Conservation (phyloP, 2,888 invertebrate genomes). For the Sesamia inferens region DNA sequence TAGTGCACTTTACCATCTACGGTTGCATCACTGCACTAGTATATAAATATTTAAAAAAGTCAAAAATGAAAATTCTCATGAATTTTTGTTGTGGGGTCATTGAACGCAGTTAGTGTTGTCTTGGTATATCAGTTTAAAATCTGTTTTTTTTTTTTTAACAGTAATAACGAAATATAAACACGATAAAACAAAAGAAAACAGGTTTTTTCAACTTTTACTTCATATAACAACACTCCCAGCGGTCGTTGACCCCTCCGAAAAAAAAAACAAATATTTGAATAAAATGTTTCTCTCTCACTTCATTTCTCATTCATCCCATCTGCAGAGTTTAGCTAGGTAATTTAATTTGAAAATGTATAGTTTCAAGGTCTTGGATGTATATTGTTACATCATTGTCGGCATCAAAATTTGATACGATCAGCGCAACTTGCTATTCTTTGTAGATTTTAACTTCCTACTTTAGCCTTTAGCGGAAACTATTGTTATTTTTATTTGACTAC, state of each 20-base stretch:
- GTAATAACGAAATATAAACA: not conserved
- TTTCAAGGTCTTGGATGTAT: conserved; percentile 25
- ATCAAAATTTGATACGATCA: conserved; percentile 27
- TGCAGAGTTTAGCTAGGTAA: not conserved
- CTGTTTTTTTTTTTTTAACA: not conserved
- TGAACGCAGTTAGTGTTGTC: not conserved
- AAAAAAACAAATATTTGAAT: not conserved
- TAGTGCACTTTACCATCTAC: too few relatives aligned
- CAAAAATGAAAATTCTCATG: not conserved
- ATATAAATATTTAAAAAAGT: not conserved
- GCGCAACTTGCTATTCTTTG: conserved; percentile 5
- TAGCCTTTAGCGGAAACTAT: conserved; percentile 3
- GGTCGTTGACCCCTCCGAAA: not conserved
- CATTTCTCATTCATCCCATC: not conserved
- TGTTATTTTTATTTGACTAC: not conserved
- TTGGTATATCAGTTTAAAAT: not conserved
- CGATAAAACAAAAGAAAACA: not conserved
- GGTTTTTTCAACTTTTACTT: not conserved
- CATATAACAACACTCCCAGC: not conserved
- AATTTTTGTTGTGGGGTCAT: not conserved
- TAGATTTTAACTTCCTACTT: conserved; percentile 29
- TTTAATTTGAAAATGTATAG: not conserved
- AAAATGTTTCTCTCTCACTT: too few relatives aligned
- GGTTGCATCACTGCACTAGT: too few relatives aligned
- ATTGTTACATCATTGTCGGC: conserved; percentile 24